phyloP scores from a whole-genome alignment of 1,140 invertebrate genomes.

The Piezodorus guildinii region DNA sequence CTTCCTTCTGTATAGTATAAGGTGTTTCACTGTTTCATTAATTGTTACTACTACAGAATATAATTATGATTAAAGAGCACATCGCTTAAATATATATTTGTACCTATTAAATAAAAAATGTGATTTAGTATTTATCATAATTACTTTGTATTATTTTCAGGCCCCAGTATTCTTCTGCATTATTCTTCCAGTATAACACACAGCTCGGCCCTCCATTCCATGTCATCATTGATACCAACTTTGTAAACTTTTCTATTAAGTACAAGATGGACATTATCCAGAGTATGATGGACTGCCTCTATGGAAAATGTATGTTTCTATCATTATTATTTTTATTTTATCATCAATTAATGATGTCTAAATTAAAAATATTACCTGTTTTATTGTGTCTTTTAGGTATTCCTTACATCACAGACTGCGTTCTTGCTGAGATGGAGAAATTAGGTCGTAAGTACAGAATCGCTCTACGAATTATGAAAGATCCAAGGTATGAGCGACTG shows the following conservation, averaged over 20 bases:
- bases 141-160: slow-evolving; percentile 31
- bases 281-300: slow-evolving; percentile 98
- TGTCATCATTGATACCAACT: slow-evolving; percentile 95
- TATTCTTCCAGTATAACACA: slow-evolving; percentile 99
- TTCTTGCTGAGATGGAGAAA: slow-evolving; percentile 96
- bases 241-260: slow-evolving; percentile 97
- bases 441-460: slow-evolving; percentile 90
- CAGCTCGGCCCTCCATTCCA: slow-evolving; percentile 97
- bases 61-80: too few species aligned
- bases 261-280: slow-evolving; percentile 95
- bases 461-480: slow-evolving; percentile 91
- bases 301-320: slow-evolving; percentile 75
- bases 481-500: slow-evolving; percentile 85
- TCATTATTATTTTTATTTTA: background rate
- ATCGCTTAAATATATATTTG: too few species aligned
- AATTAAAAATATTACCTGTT: too few species aligned
- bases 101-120: background rate
- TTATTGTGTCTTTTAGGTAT: slow-evolving; percentile 44
- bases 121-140: background rate
- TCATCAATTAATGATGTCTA: too few species aligned
- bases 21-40: too few species aligned
- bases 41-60: too few species aligned
- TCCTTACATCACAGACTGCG: slow-evolving; percentile 97
- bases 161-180: slow-evolving; percentile 76
- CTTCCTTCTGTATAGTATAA: too few species aligned